Conservation (phyloP, 2,113 vertebrate species). For the Parotia lawesii region DNA sequence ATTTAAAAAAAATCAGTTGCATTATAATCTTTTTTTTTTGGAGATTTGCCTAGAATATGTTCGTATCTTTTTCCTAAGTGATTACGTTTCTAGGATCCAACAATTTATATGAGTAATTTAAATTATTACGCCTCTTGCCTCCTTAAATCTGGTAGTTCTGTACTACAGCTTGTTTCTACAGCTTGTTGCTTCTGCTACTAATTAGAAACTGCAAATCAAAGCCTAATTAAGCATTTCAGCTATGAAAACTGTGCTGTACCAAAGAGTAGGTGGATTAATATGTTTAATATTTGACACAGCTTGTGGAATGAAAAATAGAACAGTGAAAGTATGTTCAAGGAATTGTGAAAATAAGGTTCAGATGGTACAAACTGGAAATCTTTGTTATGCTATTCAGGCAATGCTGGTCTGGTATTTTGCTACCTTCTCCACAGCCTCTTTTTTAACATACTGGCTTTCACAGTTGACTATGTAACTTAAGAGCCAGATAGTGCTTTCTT, state of each 20-base stretch:
- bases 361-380: background rate
- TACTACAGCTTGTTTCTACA: conserved; percentile 15
- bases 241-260: background rate
- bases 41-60: background rate
- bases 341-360: background rate
- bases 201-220: conserved; percentile 56
- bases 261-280: conserved; percentile 29
- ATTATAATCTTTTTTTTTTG: background rate
- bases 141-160: conserved; percentile 17
- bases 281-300: background rate
- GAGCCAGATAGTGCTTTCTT: background rate
- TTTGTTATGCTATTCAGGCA: background rate
- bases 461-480: background rate
- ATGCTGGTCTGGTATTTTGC: background rate
- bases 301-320: conserved; percentile 9
- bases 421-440: background rate
- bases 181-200: conserved; percentile 16
- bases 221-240: conserved; percentile 15
- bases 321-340: background rate
- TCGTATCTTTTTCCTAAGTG: background rate
- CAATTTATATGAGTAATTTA: background rate
- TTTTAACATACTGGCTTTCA: background rate
- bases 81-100: background rate
- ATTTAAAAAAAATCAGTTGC: background rate
- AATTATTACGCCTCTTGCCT: background rate